These are phyloP conservation scores for Atherinosoma microstoma DNA, from an alignment of 2,797 vertebrate species.

Conservation along the genomic window DNA sequence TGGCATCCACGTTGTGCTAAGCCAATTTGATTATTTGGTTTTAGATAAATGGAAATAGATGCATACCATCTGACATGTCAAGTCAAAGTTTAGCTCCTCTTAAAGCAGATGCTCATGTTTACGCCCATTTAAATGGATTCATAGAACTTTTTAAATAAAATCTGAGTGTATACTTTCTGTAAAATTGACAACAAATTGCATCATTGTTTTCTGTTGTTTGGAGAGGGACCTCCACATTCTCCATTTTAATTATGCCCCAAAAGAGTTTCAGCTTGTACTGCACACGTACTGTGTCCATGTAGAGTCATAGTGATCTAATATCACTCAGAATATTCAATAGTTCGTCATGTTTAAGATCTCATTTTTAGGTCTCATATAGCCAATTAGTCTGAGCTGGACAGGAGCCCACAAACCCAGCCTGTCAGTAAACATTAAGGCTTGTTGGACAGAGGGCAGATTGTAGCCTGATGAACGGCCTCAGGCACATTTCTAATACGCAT, in stretches of 20 bases:
- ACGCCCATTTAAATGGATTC: not conserved
- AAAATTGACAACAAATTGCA: not conserved
- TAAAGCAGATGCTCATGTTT: not conserved
- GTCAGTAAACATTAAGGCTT: constrained; percentile 55
- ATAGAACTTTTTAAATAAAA: not conserved
- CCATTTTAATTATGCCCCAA: not conserved
- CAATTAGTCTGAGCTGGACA: constrained; percentile 47
- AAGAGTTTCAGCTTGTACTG: not conserved
- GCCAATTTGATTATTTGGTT: too few relatives aligned
- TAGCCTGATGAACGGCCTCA: constrained; percentile 46
- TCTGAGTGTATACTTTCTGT: not conserved
- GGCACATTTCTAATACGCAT: not conserved
- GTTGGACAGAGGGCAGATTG: constrained; percentile 34
- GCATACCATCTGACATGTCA: not conserved
- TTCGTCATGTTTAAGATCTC: not conserved
- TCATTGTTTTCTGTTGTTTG: not conserved
- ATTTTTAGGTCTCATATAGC: constrained; percentile 43
- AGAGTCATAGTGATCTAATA: constrained; percentile 3
- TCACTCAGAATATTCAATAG: constrained; percentile 24
- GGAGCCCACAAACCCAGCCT: constrained; percentile 38
- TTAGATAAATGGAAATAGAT: not conserved
- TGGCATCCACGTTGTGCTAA: too few relatives aligned
- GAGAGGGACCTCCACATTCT: not conserved
- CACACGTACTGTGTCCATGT: not conserved
- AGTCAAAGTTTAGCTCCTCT: not conserved